phyloP scores from a whole-genome alignment of 2,888 invertebrate species.

The Andricus quercusramuli region DNA sequence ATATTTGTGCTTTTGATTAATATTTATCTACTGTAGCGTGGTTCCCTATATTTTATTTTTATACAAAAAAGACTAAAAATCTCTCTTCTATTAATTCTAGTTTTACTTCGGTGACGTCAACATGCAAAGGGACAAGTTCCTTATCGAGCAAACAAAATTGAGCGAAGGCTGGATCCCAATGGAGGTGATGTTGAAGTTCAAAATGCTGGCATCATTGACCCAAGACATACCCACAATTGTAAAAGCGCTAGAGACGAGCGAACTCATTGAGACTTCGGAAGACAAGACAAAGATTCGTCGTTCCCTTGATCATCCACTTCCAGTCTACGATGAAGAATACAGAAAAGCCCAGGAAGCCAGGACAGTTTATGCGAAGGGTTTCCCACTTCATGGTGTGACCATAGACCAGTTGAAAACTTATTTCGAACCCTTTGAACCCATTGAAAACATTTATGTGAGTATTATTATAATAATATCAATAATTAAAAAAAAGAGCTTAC shows the following conservation, averaged over 20 bases:
- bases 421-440: constrained; percentile 84
- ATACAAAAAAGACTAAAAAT: background rate
- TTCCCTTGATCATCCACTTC: constrained; percentile 86
- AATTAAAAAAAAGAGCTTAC: no score
- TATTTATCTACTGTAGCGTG: no score
- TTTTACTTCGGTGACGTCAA: constrained; percentile 95
- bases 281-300: constrained; percentile 87
- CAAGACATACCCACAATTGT: constrained; percentile 86
- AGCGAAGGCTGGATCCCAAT: constrained; percentile 96
- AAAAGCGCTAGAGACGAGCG: constrained; percentile 87
- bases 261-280: constrained; percentile 82
- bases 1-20: no score
- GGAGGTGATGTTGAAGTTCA: constrained; percentile 91
- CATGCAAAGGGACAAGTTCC: constrained; percentile 94
- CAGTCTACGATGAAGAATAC: constrained; percentile 91
- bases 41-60: no score
- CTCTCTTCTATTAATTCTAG: constrained; percentile 73
- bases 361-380: constrained; percentile 94
- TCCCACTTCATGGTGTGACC: constrained; percentile 84
- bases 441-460: constrained; percentile 77
- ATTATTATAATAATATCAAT: constrained; percentile 7
- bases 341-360: constrained; percentile 87
- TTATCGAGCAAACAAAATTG: constrained; percentile 90
- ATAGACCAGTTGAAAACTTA: constrained; percentile 88
- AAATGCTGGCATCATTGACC: constrained; percentile 88